Conservation (phyloP, 1,140 invertebrate genomes). For the Aphelenchoides avenae region DNA sequence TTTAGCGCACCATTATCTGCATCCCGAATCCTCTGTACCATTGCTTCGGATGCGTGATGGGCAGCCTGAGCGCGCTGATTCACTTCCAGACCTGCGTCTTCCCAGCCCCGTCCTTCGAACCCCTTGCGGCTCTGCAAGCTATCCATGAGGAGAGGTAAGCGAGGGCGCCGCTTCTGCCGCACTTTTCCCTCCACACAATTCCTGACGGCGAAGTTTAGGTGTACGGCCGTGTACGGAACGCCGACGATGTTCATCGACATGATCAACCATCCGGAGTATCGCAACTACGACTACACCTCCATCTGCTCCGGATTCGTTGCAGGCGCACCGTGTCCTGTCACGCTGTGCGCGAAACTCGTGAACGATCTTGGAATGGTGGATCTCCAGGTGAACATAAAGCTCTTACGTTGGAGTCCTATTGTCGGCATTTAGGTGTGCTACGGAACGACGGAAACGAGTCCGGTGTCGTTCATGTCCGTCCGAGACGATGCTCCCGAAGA, state of each 20-base stretch:
- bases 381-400: constrained; percentile 16
- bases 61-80: constrained; percentile 66
- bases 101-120: constrained; percentile 69
- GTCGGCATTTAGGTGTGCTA: constrained; percentile 70
- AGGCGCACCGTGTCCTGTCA: constrained; percentile 72
- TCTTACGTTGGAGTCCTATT: constrained; percentile 37
- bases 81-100: constrained; percentile 71
- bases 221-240: constrained; percentile 77
- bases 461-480: constrained; percentile 63
- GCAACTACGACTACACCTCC: constrained; percentile 47
- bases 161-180: too few species aligned
- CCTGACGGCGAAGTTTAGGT: constrained; percentile 63
- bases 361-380: constrained; percentile 49
- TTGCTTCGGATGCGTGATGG: constrained; percentile 76
- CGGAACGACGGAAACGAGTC: constrained; percentile 81
- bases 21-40: constrained; percentile 85
- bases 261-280: constrained; percentile 61
- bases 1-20: constrained; percentile 61
- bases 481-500: constrained; percentile 68
- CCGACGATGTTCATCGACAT: constrained; percentile 89
- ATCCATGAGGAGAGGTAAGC: constrained; percentile 52
- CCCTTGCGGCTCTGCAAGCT: constrained; percentile 66
- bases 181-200: background rate
- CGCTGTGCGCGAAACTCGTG: constrained; percentile 62
- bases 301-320: constrained; percentile 65